Percentiles rank a stretch among this genome's conserved stretches.
Evolutionary conservation across 2,113 vertebrate genomes (phyloP).

Genomic region (Grallaria varia): DNA sequence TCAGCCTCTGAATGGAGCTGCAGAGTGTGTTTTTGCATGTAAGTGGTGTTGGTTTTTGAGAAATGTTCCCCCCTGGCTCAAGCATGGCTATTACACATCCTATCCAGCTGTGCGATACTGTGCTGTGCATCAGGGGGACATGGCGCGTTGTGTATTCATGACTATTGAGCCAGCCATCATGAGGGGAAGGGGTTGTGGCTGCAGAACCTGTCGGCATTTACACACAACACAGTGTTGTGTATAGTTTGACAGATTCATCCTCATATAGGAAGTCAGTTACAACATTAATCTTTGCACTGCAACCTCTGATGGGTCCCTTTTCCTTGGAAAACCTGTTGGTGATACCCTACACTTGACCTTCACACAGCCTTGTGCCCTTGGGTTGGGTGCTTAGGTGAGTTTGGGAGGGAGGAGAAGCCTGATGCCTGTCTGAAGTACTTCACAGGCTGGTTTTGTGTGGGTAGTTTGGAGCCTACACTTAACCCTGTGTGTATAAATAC

Average conservation of each 20-base stretch:
- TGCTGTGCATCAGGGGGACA: not conserved
- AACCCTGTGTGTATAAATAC: accelerated
- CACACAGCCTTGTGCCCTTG: accelerated
- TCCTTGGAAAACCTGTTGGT: not conserved
- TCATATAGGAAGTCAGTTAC: not conserved
- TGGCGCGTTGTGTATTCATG: accelerated
- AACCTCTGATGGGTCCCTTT: not conserved
- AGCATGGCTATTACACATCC: not conserved
- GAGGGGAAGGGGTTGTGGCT: not conserved
- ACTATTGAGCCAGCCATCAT: not conserved
- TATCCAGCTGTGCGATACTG: not conserved
- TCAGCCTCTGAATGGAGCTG: not conserved
- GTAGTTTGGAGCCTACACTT: not conserved
- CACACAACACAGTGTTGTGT: too few species aligned
- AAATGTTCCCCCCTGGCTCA: accelerated
- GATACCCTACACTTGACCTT: not conserved
- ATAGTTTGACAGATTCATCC: not conserved
- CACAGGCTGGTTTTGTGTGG: not conserved
- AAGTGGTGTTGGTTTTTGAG: not conserved
- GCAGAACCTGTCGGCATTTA: not conserved
- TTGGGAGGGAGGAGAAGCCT: not conserved
- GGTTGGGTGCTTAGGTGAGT: not conserved
- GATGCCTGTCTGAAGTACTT: accelerated
- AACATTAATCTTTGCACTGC: not conserved
- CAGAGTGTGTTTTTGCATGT: not conserved